These are phyloP conservation scores for Coptodon rendalli DNA, from an alignment of 2,113 vertebrate genomes.

Conservation along the genomic window DNA sequence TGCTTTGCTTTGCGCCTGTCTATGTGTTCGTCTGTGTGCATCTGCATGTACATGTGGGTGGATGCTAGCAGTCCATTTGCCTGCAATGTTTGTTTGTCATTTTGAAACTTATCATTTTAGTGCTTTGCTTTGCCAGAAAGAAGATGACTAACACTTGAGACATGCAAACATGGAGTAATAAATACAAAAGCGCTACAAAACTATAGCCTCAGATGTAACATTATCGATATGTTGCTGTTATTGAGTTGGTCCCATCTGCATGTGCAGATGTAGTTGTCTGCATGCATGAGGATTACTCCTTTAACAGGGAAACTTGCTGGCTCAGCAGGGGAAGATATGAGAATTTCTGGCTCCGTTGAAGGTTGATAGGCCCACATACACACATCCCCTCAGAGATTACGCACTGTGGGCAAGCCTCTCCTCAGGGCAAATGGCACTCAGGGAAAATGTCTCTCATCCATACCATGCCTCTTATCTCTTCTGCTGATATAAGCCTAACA, in stretches of 20 bases:
- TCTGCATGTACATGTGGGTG: background rate
- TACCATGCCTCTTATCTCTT: background rate
- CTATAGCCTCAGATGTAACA: background rate
- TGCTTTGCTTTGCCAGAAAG: background rate
- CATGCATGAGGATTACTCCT: background rate
- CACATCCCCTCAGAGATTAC: constrained; percentile 34
- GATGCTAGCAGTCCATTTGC: background rate
- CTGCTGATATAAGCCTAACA: background rate
- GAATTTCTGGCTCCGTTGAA: constrained; percentile 17
- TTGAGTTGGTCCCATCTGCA: background rate
- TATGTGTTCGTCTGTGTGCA: background rate
- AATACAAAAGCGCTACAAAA: background rate
- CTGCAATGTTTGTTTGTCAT: background rate
- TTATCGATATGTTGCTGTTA: background rate
- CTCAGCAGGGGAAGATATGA: constrained; percentile 33
- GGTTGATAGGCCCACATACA: constrained; percentile 48
- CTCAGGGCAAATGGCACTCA: constrained; percentile 26
- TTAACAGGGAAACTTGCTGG: constrained; percentile 21
- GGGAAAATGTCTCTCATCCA: constrained; percentile 11
- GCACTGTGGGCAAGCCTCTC: constrained; percentile 14
- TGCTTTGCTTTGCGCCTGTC: background rate
- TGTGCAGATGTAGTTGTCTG: background rate
- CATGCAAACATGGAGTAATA: background rate
- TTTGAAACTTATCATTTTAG: background rate
- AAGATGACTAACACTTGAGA: background rate